phyloP scores from a whole-genome alignment of 2,888 invertebrate species.

The Lepidonotus clava region DNA sequence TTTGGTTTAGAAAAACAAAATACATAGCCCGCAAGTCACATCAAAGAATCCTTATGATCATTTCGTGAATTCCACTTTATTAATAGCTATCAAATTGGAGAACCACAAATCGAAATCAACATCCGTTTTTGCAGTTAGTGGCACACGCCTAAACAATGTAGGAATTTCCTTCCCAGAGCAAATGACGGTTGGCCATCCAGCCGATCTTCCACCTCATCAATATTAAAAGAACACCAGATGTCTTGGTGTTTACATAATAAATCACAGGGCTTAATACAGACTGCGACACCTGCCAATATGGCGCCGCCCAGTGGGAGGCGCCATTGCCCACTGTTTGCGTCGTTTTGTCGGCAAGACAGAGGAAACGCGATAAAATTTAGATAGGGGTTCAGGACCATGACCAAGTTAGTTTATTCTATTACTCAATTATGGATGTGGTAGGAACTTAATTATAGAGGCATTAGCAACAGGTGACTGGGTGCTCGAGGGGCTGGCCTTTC shows the following conservation, averaged over 20 bases:
- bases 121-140: too few species aligned
- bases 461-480: background rate
- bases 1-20: too few species aligned
- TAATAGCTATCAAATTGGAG: too few species aligned
- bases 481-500: too few species aligned
- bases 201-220: conserved; percentile 4
- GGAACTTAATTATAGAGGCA: background rate
- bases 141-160: too few species aligned
- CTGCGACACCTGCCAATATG: conserved; percentile 9
- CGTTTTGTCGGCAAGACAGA: background rate
- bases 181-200: too few species aligned
- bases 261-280: background rate
- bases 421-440: background rate
- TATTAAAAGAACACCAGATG: conserved; percentile 10
- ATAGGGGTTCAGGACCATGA: background rate
- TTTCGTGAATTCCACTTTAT: too few species aligned
- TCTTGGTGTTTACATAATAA: conserved; percentile 14
- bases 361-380: conserved; percentile 5
- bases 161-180: too few species aligned
- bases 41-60: too few species aligned
- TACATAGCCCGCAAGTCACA: too few species aligned
- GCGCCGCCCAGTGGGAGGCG: background rate
- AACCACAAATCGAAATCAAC: too few species aligned
- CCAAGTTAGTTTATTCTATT: background rate
- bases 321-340: background rate